Base-by-base conservation (phyloP, 2,797 vertebrate genomes). In the Acipenser oxyrinchus region DNA sequence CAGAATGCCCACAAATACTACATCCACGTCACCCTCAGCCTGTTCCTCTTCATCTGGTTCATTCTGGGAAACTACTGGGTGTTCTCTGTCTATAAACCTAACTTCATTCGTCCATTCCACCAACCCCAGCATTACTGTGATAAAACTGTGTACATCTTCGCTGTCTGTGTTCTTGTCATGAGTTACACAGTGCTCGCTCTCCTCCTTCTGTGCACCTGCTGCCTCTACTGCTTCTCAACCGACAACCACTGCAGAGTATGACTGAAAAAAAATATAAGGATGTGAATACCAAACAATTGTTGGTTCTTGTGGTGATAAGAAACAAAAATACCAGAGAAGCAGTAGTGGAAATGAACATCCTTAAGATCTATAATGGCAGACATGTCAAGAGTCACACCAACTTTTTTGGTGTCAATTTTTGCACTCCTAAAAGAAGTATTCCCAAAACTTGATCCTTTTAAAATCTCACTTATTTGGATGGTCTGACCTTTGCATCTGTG, bases 41-140 rank as follows among this genome's bases (percentile, higher is more conserved):
- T 83, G 64, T 85, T 86, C 69, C 82, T 85, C 60, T 87, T 84
- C 59, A 73, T 86, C 71, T 87, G 86, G 84, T 85, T 86, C 78
- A 76, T 85, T 59, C 74, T 86, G 71, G 85, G 83, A 1, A 84
- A 88, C 71, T 83, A 83, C 57, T 87, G 79, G 83, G 79, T 87
- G 69, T 86, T 87, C 74, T 85, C 82, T 6, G 66, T 81, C 60
- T 83, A 81, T 59, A 66, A 72, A 67, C 84, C 86, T 62, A 82
- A 85, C 69, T 87, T 87, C 66, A 80, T 87, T 11, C 79, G 79
- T 0, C 76, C 84, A 66, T 88, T 88, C 71, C 82, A 86, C 69
- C 81, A 81, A 69, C 87, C 83, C 9, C 84, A 80, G 65, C 76
- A 81, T 71, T 83, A 80, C 75, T 86, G 85, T 63, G 82, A 84